Conservation (phyloP, 2,113 vertebrate species). For the Chauna torquata region DNA sequence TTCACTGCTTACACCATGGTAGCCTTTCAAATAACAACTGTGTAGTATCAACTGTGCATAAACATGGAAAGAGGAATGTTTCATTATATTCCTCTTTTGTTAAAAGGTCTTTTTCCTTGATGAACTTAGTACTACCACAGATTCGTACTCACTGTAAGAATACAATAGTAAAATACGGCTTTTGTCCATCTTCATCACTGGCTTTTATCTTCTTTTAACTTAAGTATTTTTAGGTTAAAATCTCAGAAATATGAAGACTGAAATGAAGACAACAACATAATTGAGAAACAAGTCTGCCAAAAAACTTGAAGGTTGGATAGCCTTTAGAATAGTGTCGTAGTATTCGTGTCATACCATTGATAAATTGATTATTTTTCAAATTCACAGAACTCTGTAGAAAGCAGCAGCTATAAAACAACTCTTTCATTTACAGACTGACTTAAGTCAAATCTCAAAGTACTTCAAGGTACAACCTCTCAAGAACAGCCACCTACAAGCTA, state of each 20-base stretch:
- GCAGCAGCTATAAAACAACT: not conserved
- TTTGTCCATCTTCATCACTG: not conserved
- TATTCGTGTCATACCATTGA: not conserved
- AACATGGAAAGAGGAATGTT: not conserved
- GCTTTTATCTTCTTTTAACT: not conserved
- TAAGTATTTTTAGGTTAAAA: not conserved
- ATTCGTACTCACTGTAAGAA: not conserved
- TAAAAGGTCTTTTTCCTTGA: not conserved
- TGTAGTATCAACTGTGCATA: not conserved
- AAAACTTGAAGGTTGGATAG: not conserved
- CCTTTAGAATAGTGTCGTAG: not conserved
- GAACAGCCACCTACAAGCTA: not conserved
- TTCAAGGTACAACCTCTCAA: not conserved
- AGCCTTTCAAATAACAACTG: not conserved
- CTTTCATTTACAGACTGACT: not conserved
- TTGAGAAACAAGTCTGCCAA: not conserved
- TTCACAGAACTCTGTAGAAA: not conserved
- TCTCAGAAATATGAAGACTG: not conserved
- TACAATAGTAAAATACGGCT: not conserved
- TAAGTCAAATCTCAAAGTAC: not conserved
- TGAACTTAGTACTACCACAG: not conserved
- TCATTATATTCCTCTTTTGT: not conserved
- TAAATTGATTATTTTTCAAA: not conserved
- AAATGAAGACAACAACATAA: not conserved
- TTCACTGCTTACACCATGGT: rapidly evolving